Evolutionary conservation across 2,797 vertebrate species (phyloP).

Genomic region (Syngnathus rostellatus): DNA sequence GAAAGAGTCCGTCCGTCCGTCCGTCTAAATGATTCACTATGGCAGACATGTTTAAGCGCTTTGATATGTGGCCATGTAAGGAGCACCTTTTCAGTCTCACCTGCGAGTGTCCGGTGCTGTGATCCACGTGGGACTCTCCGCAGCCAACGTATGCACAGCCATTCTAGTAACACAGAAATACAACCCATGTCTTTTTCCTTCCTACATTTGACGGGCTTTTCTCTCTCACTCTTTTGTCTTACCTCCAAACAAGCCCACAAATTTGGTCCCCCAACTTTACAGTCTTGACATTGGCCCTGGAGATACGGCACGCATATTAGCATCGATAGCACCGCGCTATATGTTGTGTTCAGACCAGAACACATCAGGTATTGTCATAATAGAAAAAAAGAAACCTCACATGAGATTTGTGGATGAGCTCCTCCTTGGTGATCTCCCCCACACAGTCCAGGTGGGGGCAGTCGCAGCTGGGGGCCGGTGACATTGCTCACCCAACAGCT

Average conservation of each 20-base stretch:
- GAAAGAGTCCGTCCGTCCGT: neutral
- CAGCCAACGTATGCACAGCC: conserved; percentile 93
- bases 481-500: conserved; percentile 66
- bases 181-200: neutral
- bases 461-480: conserved; percentile 65
- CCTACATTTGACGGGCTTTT: neutral
- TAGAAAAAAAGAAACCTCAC: conserved; percentile 65
- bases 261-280: conserved; percentile 93
- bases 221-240: conserved; percentile 23
- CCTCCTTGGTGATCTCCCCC: conserved; percentile 97
- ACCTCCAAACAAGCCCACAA: conserved; percentile 98
- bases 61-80: conserved; percentile 10
- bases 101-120: conserved; percentile 97
- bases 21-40: conserved; percentile 48
- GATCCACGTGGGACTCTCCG: conserved; percentile 92
- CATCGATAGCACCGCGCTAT: neutral
- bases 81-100: conserved; percentile 53
- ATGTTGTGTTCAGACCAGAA: neutral
- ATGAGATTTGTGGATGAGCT: conserved; percentile 93
- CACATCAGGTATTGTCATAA: neutral
- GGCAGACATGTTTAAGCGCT: conserved; percentile 21
- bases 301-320: conserved; percentile 19
- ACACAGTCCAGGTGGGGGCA: conserved; percentile 93
- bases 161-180: conserved; percentile 67
- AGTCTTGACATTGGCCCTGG: conserved; percentile 93